Percentiles rank a stretch among this genome's conserved stretches.
Conservation (phyloP, 53 echinoderm and acorn worm genomes). For the Temnopleurus reevesii region DNA sequence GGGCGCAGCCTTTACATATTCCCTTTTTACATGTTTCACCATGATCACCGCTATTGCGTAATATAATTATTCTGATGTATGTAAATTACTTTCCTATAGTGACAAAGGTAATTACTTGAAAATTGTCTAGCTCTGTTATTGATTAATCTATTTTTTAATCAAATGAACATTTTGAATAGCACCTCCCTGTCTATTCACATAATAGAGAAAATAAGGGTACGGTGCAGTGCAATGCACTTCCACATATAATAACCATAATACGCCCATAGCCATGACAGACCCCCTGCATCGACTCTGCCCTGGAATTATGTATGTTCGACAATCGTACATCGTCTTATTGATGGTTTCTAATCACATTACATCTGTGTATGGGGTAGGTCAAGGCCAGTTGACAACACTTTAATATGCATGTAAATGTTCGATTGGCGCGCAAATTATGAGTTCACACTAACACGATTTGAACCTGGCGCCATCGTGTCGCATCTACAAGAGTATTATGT, state of each 20-base stretch:
- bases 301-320: conserved; percentile 26
- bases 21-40: too few species aligned
- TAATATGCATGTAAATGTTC: conserved; percentile 29
- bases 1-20: too few species aligned
- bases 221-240: not conserved
- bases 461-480: not conserved
- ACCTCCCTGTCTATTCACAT: too few species aligned
- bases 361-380: conserved; percentile 28
- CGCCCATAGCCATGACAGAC: not conserved
- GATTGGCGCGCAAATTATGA: not conserved
- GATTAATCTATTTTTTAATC: too few species aligned
- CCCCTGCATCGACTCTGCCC: not conserved
- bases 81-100: too few species aligned
- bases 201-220: too few species aligned
- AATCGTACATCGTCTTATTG: not conserved
- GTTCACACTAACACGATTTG: not conserved
- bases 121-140: too few species aligned
- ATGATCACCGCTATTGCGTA: too few species aligned
- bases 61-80: too few species aligned
- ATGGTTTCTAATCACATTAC: not conserved
- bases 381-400: not conserved
- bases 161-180: too few species aligned
- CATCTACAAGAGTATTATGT: too few species aligned
- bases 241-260: not conserved
- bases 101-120: too few species aligned